These are phyloP conservation scores for Oryzias sinensis DNA, from an alignment of 2,797 vertebrate species.

Conservation along the genomic window DNA sequence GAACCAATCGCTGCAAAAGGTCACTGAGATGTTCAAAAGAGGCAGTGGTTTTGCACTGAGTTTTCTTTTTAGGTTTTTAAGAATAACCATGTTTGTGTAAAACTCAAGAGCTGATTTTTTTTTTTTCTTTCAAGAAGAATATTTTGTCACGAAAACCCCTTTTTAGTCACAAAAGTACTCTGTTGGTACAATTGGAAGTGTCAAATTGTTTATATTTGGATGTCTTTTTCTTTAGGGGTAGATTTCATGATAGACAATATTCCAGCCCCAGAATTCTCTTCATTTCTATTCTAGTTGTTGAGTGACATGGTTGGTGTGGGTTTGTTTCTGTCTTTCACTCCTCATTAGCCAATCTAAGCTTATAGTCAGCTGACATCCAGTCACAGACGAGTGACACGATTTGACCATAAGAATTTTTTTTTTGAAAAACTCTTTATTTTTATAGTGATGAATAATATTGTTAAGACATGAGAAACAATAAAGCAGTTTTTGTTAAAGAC, in stretches of 20 bases:
- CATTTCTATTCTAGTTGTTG: constrained; percentile 18
- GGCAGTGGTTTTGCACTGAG: constrained; percentile 41
- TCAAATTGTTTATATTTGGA: constrained; percentile 13
- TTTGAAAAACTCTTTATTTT: constrained; percentile 49
- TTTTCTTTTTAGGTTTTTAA: constrained; percentile 46
- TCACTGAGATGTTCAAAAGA: constrained; percentile 19
- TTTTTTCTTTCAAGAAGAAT: constrained; percentile 12
- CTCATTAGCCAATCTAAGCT: neutral
- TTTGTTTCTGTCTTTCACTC: neutral
- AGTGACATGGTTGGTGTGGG: constrained; percentile 6
- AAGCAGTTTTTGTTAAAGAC: constrained; percentile 69
- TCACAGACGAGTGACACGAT: neutral
- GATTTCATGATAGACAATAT: constrained; percentile 24
- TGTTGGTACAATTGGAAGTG: constrained; percentile 31
- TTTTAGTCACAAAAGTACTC: constrained; percentile 1
- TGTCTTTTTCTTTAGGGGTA: constrained; percentile 8
- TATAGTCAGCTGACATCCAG: constrained; percentile 2
- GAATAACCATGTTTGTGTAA: neutral
- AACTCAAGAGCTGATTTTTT: constrained; percentile 4
- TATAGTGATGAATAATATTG: constrained; percentile 54
- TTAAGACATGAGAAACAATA: constrained; percentile 76
- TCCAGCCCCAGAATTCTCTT: constrained; percentile 18
- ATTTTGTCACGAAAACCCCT: constrained; percentile 12
- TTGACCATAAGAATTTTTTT: constrained; percentile 7
- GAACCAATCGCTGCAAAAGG: constrained; percentile 13